Base-by-base conservation (phyloP, 1,140 invertebrate species). In the Drosophila parabipectinata region DNA sequence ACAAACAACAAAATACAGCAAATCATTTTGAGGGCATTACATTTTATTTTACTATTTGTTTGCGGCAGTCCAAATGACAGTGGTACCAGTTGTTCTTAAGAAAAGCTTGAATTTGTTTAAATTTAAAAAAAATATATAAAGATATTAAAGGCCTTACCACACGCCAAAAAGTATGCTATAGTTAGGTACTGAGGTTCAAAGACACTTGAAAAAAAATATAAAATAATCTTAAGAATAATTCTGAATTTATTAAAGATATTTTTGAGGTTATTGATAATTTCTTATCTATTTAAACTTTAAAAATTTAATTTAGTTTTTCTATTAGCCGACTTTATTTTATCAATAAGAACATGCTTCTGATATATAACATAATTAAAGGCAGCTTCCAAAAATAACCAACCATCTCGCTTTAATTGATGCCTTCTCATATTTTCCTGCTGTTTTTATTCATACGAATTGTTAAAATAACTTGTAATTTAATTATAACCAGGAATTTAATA, bases 21-120 rank as follows among this genome's bases (percentile, higher is more conserved):
- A 75, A 85, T 85, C 77, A 87, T 75, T 81, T 81, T 87, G 73
- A 32, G 55, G 78, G 69, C 74, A 60, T 64, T 72, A 81, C 58
- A 81, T 75, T 72, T 77, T 69, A 72, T 77, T 80, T 63, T 69
- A 50, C 30, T 58, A 76, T 55, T 63, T 41, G 30, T 54, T 55
- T 48, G 55, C 51, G 9, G n/a, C 53, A 26, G 47, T 37, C 41
- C 48, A 59, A 62, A 50, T 30, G 5, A 78, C 77, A 58, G 60
- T 79, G 77, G 77, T n/a, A 10, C 9, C 3, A 12, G 15, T 41
- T 28, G 9, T 28, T 32, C 14, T 7, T 8, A 30, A n/a, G 30
- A 10, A 0, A 48, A 15, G 15, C 9, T 54, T 3, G 4, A 0
- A 26, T 26, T 1, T 14, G 15, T 24, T 14, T 9, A 3, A 1